Base-by-base conservation (phyloP, 2,113 vertebrate genomes). In the Vidua macroura region DNA sequence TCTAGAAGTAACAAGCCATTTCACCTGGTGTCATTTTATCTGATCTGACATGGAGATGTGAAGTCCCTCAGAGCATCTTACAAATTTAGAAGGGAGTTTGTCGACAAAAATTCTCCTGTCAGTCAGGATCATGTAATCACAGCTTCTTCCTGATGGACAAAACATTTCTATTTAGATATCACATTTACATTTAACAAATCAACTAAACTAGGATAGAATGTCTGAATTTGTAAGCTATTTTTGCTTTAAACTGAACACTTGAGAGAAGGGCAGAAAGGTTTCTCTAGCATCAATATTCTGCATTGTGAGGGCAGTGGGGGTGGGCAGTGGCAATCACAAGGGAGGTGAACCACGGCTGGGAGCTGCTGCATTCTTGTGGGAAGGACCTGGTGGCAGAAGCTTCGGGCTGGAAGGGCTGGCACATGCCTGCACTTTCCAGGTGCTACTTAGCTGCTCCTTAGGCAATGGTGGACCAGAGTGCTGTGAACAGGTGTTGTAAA, bases 91-190 rank as follows among this genome's bases (percentile, higher is more conserved):
- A 90, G 27, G 28, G 30, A 72, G 28, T 86, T 69, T 93, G 81
- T 83, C 95, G 92, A 92, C 90, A 94, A 97, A 96, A 93, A 92
- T 96, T 95, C 52, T 86, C 15, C 35, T 78, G 35, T 79, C 92
- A 91, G 67, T 88, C 59, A 86, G 85, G 58, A 69, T 83, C 49
- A 55, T 76, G 75, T 74, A 94, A 92, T 79, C 39, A 33, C 51
- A 92, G 25, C 31, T 79, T 84, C 52, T 76, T 89, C 53, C 51
- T 56, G 13, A 83, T 67, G 51, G 78, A 78, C 52, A 78, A 93
- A 94, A 25, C 0, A 0, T 72, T 89, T 75, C 30, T 58, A 56
- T 93, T 81, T 70, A 68, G 48, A 28, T 53, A 92, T 8, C 31
- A 43, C 10, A 63, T 91, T 94, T 95, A n/a, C 22, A 58, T 83